Conservation (phyloP, 2,888 invertebrate genomes). For the Erynnis tages region DNA sequence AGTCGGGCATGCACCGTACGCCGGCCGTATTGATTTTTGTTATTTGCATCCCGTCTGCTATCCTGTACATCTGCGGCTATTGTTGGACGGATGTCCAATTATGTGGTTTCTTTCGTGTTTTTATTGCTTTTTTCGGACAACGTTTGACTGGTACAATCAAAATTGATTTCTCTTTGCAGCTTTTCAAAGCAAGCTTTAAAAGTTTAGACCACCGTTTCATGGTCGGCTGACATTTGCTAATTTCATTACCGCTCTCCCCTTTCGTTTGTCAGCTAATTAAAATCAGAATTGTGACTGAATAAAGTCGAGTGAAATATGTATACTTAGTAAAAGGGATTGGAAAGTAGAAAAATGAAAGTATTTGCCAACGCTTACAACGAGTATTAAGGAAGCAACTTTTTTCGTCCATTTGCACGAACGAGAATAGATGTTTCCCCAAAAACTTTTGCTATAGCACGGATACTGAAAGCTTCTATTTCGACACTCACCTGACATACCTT, state of each 20-base stretch:
- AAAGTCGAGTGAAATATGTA: neutral
- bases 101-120: conserved; percentile 42
- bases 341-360: neutral
- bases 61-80: conserved; percentile 68
- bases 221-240: conserved; percentile 1
- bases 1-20: conserved; percentile 62
- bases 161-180: conserved; percentile 15
- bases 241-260: conserved; percentile 10
- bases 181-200: neutral
- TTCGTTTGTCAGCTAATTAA: conserved; percentile 21
- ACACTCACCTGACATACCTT: conserved; percentile 66
- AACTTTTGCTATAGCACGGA: conserved; percentile 13
- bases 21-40: conserved; percentile 75
- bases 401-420: neutral
- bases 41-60: conserved; percentile 78
- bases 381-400: neutral
- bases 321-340: neutral
- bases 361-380: neutral
- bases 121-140: conserved; percentile 37
- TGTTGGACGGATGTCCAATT: conserved; percentile 66
- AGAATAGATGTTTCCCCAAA: conserved; percentile 20
- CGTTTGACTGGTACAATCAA: conserved; percentile 7
- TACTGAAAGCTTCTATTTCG: conserved; percentile 50
- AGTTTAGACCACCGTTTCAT: neutral
- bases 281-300: conserved; percentile 13